Evolutionary conservation across 2,797 vertebrate species (phyloP).

Genomic region (Sebastes steindachneri): DNA sequence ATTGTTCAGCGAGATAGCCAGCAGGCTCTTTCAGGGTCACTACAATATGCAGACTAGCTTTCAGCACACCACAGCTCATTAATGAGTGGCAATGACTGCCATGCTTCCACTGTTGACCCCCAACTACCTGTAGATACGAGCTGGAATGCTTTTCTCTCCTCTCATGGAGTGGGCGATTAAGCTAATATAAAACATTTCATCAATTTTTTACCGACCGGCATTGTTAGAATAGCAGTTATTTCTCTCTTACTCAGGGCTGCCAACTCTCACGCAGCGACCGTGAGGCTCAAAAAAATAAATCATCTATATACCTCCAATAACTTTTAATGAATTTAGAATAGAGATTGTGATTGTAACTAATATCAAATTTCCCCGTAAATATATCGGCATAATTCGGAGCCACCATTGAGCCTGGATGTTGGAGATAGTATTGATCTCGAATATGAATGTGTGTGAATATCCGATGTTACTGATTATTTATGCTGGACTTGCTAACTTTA

Average conservation of each 20-base stretch:
- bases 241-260: background rate
- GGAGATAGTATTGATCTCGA: background rate
- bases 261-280: background rate
- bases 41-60: slow-evolving; percentile 29
- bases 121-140: slow-evolving; percentile 15
- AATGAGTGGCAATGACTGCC: slow-evolving; percentile 30
- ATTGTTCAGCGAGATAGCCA: slow-evolving; percentile 33
- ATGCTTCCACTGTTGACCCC: slow-evolving; percentile 20
- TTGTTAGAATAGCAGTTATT: background rate
- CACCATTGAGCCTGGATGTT: background rate
- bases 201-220: background rate
- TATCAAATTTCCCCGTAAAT: background rate
- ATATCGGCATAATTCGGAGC: background rate
- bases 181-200: background rate
- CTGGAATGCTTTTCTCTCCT: background rate
- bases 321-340: no score
- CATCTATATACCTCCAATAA: no score
- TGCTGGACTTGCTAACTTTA: background rate
- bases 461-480: background rate
- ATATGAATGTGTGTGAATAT: background rate
- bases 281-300: background rate
- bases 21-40: slow-evolving; percentile 41
- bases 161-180: background rate
- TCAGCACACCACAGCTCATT: slow-evolving; percentile 33
- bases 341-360: background rate